These are phyloP conservation scores for Scaptomyza graminum DNA, from an alignment of 1,140 invertebrate species.

Conservation along the genomic window DNA sequence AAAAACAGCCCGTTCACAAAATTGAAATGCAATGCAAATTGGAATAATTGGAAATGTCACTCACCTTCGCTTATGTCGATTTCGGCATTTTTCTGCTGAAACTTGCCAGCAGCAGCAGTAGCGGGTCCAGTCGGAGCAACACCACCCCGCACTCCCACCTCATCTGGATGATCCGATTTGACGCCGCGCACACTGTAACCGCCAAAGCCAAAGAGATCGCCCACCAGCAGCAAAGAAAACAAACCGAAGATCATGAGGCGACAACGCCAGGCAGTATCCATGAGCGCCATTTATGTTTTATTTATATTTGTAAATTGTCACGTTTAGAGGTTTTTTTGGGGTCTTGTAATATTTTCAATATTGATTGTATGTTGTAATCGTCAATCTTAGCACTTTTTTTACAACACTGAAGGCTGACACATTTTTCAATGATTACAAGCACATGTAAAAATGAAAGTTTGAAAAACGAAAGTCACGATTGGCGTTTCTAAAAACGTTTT, in stretches of 20 bases:
- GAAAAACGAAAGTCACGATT: conserved; percentile 50
- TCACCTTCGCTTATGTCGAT: conserved; percentile 83
- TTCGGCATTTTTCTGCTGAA: conserved; percentile 80
- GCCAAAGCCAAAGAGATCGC: conserved; percentile 78
- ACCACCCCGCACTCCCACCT: conserved; percentile 40
- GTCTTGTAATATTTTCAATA: conserved; percentile 1
- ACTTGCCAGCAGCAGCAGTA: conserved; percentile 68
- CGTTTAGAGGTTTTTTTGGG: neutral
- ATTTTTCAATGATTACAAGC: conserved; percentile 57
- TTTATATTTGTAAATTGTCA: neutral
- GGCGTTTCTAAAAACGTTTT: conserved; percentile 56
- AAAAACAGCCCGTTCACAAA: conserved; percentile 13
- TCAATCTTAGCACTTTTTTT: conserved; percentile 44
- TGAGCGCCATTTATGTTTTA: conserved; percentile 48
- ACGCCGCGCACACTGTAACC: conserved; percentile 68
- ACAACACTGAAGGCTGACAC: conserved; percentile 31
- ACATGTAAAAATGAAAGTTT: conserved; percentile 67
- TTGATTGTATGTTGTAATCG: neutral
- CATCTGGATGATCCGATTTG: conserved; percentile 70
- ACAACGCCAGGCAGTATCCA: conserved; percentile 81
- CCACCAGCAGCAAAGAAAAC: conserved; percentile 74
- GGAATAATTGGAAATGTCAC: conserved; percentile 41
- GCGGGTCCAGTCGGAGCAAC: conserved; percentile 69
- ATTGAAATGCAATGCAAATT: conserved; percentile 27
- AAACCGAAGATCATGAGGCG: conserved; percentile 77